Conservation (phyloP, 2,797 vertebrate species). For the Adrianichthys oophorus region DNA sequence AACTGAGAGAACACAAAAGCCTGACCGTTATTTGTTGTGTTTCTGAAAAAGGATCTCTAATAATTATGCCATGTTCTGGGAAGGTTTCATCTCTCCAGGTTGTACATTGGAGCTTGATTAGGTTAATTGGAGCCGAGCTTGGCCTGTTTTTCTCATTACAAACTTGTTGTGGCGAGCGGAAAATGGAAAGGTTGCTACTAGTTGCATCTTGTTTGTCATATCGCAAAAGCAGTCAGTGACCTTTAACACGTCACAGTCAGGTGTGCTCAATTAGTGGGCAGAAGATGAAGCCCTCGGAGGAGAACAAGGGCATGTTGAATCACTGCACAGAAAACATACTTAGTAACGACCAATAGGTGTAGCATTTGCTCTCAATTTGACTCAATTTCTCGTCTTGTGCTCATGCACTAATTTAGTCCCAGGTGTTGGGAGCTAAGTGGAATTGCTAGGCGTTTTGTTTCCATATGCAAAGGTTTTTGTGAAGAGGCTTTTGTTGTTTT, state of each 20-base stretch:
- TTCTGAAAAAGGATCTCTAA: slow-evolving; percentile 1
- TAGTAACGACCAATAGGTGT: slow-evolving; percentile 27
- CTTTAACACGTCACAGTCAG: slow-evolving; percentile 30
- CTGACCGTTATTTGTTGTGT: slow-evolving; percentile 9
- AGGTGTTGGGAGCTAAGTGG: slow-evolving; percentile 51
- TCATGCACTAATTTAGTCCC: slow-evolving; percentile 43
- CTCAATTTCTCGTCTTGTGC: slow-evolving; percentile 26
- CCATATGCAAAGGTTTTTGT: slow-evolving; percentile 40
- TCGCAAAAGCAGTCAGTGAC: slow-evolving; percentile 15
- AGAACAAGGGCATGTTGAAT: slow-evolving; percentile 51
- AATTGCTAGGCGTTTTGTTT: slow-evolving; percentile 51
- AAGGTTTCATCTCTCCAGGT: slow-evolving; percentile 8
- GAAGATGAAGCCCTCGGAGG: slow-evolving; percentile 31
- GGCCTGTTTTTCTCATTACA: slow-evolving; percentile 15
- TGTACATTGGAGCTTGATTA: slow-evolving; percentile 16
- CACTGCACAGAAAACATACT: slow-evolving; percentile 42
- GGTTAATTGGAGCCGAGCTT: slow-evolving; percentile 9
- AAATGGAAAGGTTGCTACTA: slow-evolving; percentile 26
- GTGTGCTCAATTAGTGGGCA: slow-evolving; percentile 53
- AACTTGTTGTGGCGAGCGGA: slow-evolving; percentile 22
- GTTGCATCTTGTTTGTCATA: slow-evolving; percentile 53
- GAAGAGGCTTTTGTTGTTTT: slow-evolving; percentile 51
- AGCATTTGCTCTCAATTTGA: slow-evolving; percentile 9
- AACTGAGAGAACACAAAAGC: slow-evolving; percentile 38
- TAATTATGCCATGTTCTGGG: slow-evolving; percentile 13